A percentile compares a stretch with the other conserved stretches of the same genome.
Evolutionary conservation across 2,113 vertebrate species (phyloP).

Genomic region (Pachypanchax playfairii): DNA sequence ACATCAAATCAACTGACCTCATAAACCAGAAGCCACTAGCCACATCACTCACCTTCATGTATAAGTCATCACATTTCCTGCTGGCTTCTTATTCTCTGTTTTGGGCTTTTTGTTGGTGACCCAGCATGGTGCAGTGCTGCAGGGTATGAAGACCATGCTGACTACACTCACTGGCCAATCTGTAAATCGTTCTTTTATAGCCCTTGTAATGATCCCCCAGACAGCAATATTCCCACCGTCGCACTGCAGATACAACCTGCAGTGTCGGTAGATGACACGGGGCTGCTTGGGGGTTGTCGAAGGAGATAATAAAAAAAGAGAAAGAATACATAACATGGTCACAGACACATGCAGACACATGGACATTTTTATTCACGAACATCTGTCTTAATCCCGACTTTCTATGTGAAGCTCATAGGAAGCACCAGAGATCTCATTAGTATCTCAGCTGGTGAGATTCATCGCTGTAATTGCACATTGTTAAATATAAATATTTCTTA

Average conservation of each 20-base stretch:
- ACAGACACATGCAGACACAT: constrained; percentile 13
- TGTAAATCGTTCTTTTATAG: constrained; percentile 82
- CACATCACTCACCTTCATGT: constrained; percentile 55
- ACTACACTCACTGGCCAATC: constrained; percentile 72
- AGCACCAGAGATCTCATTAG: constrained; percentile 41
- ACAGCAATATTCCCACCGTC: constrained; percentile 72
- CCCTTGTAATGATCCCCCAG: constrained; percentile 78
- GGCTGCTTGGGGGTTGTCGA: constrained; percentile 40
- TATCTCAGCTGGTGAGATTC: constrained; percentile 31
- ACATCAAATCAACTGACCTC: constrained; percentile 9
- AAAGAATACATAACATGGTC: constrained; percentile 39
- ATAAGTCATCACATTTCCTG: constrained; percentile 51
- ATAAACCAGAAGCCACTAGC: constrained; percentile 49
- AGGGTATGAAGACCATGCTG: constrained; percentile 63
- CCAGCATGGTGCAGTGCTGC: constrained; percentile 53
- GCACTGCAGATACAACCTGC: constrained; percentile 80
- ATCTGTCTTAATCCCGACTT: constrained; percentile 66
- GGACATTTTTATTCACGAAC: constrained; percentile 41
- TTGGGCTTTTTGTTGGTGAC: constrained; percentile 58
- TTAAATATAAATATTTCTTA: not conserved
- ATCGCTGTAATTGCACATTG: not conserved
- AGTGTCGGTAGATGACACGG: constrained; percentile 50
- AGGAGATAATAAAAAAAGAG: constrained; percentile 42
- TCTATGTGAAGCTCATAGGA: constrained; percentile 67
- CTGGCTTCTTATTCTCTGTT: constrained; percentile 60